Evolutionary conservation across 2,888 invertebrate species (phyloP), one percentile per base, ranked within the genome.

Genomic region (Carterocephalus palaemon): DNA sequence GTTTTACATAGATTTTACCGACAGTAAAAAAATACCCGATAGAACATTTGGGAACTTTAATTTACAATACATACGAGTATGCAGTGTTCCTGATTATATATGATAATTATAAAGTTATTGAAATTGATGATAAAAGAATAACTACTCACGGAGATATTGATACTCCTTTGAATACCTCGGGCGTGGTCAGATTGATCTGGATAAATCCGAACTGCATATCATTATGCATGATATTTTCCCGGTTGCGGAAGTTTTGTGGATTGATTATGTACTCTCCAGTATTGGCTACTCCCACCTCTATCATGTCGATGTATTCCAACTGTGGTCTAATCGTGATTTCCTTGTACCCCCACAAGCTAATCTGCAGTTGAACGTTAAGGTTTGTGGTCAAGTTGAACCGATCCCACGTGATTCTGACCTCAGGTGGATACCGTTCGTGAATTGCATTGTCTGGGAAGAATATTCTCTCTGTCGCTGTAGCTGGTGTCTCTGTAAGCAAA

Each of bases 311-410:
- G 66, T 89, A 96, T 48, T 95, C 89, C 31, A 97, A 81, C 63
- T 95, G 92, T 0, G 97, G 97, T 60, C 82, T 66, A 46, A 94
- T 95, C 0, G 93, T 94, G 0, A 91, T 90, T 75, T 97, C 97
- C 37, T 93, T 90, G 78, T 97, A 97, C 0, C 97, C 97, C 94
- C 94, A 97, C 6, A 97, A 74, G 0, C 94, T 94, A 57, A 97
- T 93, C 54, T 91, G 91, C 1, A 97, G 90, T 32, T 90, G 90
- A 0, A 94, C 92, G 62, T 92, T 92, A 20, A 89, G 81, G 67
- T 94, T 95, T 22, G 90, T 90, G 0, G 96, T 96, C 68, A 97
- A 92, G 82, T 97, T 96, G 64, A 91, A 91, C 17, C 91, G 90
- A 62, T 93, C 92, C 97, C 97, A 97, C 9, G 91, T 91, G 34